Percentiles rank a stretch among this genome's conserved stretches.
Evolutionary conservation across 2,888 invertebrate species (phyloP).

Genomic region (Poecilobothrus nobilitatus): DNA sequence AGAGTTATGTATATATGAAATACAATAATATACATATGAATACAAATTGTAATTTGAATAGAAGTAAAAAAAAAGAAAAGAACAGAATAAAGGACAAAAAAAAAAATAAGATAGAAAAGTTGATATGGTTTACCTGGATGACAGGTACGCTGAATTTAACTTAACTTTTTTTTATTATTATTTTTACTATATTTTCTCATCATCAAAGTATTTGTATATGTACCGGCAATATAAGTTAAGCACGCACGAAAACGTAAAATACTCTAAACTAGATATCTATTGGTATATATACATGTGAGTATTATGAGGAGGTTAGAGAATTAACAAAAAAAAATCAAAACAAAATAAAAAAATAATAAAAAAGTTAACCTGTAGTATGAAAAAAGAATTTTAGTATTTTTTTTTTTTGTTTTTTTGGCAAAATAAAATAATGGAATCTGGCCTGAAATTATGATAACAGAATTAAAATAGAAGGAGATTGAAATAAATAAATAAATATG

Average conservation of each 20-base stretch:
- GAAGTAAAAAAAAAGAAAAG: too few relatives aligned
- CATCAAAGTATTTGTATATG: too few relatives aligned
- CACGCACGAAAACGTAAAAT: neutral
- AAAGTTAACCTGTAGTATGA: neutral
- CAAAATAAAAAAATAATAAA: neutral
- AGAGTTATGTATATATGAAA: neutral
- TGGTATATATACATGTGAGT: neutral
- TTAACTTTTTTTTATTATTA: neutral
- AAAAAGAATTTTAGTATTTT: neutral
- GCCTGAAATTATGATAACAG: constrained; percentile 1
- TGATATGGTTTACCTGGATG: neutral
- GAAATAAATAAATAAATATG: neutral
- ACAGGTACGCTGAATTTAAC: neutral
- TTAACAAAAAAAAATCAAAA: neutral
- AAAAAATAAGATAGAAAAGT: neutral
- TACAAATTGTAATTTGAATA: neutral
- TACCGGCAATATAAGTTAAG: too few relatives aligned
- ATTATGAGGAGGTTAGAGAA: neutral
- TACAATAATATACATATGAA: neutral
- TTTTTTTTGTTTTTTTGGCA: too few relatives aligned
- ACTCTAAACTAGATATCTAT: neutral
- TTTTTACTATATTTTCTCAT: too few relatives aligned
- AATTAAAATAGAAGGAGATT: neutral
- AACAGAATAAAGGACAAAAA: neutral
- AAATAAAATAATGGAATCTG: neutral